phyloP scores from a whole-genome alignment of 1,140 invertebrate genomes.

The Drosophila arizonae region DNA sequence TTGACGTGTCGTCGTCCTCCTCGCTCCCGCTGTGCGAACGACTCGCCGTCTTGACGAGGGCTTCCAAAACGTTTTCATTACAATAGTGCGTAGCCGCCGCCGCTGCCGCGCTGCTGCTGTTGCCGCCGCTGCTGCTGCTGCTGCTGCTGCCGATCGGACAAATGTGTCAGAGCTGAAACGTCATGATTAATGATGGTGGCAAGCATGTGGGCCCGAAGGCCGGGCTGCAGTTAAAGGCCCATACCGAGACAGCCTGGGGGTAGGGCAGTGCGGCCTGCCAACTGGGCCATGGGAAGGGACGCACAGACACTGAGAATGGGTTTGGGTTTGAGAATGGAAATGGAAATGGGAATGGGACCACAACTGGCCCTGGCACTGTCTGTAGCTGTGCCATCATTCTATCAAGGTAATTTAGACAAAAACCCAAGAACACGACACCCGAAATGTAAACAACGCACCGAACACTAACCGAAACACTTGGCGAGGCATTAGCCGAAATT shows the following conservation, averaged over 20 bases:
- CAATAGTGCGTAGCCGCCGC: conserved; percentile 44
- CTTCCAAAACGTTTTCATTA: conserved; percentile 56
- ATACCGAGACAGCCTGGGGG: conserved; percentile 39
- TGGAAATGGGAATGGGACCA: conserved; percentile 19
- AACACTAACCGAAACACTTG: conserved; percentile 48
- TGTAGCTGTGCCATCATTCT: conserved; percentile 15
- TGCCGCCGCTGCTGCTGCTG: conserved; percentile 51
- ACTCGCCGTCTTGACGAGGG: conserved; percentile 26
- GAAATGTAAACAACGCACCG: conserved; percentile 35
- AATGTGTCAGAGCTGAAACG: conserved; percentile 80
- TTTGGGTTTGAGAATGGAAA: conserved; percentile 9
- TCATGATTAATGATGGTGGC: conserved; percentile 79
- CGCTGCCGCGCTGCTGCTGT: conserved; percentile 18
- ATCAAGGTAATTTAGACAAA: conserved; percentile 57
- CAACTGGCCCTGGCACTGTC: conserved; percentile 9
- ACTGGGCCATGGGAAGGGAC: conserved; percentile 53
- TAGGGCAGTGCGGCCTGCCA: conserved; percentile 46
- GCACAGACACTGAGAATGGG: conserved; percentile 30
- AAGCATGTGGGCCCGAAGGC: conserved; percentile 73
- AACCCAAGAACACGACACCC: conserved; percentile 33
- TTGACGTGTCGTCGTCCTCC: conserved; percentile 23
- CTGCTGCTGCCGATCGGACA: conserved; percentile 73
- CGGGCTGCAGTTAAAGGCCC: conserved; percentile 41
- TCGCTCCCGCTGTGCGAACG: conserved; percentile 20
- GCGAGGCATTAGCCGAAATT: conserved; percentile 51